Evolutionary conservation across 2,888 invertebrate species (phyloP).

Genomic region (Diarsia dahlii): DNA sequence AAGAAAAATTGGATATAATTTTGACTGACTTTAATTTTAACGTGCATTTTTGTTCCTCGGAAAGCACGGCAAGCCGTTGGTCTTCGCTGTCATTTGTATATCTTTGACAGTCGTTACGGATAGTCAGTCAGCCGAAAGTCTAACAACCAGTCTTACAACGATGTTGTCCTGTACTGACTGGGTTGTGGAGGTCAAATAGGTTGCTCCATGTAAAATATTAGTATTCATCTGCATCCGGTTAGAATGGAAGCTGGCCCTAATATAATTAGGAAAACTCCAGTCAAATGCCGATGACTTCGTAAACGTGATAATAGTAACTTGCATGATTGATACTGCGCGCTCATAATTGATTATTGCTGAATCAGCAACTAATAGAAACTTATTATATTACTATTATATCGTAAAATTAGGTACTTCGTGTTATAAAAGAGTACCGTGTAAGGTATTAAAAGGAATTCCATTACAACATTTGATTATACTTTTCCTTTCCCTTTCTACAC

Average conservation of each 20-base stretch:
- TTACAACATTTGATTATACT: conserved; percentile 24
- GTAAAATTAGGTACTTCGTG: neutral
- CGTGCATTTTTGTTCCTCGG: neutral
- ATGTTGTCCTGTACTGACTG: neutral
- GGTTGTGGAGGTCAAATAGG: neutral
- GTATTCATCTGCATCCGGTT: neutral
- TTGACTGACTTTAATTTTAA: neutral
- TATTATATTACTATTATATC: neutral
- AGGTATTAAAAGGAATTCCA: conserved; percentile 10
- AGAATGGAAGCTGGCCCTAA: neutral
- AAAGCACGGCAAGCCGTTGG: neutral
- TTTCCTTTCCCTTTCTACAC: conserved; percentile 23
- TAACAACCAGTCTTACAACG: neutral
- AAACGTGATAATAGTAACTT: neutral
- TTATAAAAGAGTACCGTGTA: conserved; percentile 6
- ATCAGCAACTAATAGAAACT: neutral
- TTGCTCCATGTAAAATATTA: neutral
- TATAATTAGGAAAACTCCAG: neutral
- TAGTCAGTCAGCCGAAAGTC: neutral
- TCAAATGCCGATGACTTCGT: neutral
- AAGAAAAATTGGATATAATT: neutral
- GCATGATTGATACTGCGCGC: too few species aligned
- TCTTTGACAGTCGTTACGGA: neutral
- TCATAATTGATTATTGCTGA: neutral
- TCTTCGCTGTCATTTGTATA: neutral